These are phyloP conservation scores for Mormyrops boulengeri DNA, from an alignment of 2,797 vertebrate species.

Conservation along the genomic window DNA sequence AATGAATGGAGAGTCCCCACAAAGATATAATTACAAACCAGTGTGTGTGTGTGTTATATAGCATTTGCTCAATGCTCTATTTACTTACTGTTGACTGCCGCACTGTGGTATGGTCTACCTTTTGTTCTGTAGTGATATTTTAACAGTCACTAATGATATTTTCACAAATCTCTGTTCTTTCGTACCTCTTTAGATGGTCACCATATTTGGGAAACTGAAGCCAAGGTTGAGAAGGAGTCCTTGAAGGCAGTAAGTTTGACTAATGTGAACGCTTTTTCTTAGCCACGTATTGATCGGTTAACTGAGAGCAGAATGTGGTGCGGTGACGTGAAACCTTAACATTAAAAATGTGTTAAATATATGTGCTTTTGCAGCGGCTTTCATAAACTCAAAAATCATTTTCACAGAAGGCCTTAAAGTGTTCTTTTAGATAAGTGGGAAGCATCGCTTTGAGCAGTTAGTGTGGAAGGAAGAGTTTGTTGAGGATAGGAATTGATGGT, in stretches of 20 bases:
- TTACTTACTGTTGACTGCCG: not conserved
- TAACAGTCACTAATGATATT: not conserved
- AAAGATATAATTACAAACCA: not conserved
- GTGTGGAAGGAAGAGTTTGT: not conserved
- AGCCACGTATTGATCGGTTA: not conserved
- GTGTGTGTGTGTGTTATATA: not conserved
- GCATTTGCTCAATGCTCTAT: not conserved
- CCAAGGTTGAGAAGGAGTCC: constrained; percentile 88
- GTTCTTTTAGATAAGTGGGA: not conserved
- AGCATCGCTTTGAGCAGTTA: not conserved
- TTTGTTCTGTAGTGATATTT: not conserved
- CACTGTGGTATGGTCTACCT: not conserved
- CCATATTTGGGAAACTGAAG: constrained; percentile 96
- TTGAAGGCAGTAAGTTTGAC: constrained; percentile 82
- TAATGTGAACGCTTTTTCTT: not conserved
- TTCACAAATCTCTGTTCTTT: not conserved
- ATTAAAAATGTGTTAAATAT: not conserved
- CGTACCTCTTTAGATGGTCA: constrained; percentile 77
- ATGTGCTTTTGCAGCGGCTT: not conserved
- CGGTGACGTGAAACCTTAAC: not conserved
- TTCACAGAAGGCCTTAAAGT: not conserved
- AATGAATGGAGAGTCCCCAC: not conserved
- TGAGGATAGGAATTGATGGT: not conserved
- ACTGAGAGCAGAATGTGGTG: not conserved
- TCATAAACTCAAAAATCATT: not conserved